Conservation (phyloP, 1,140 invertebrate genomes). For the Notospermus geniculatus region DNA sequence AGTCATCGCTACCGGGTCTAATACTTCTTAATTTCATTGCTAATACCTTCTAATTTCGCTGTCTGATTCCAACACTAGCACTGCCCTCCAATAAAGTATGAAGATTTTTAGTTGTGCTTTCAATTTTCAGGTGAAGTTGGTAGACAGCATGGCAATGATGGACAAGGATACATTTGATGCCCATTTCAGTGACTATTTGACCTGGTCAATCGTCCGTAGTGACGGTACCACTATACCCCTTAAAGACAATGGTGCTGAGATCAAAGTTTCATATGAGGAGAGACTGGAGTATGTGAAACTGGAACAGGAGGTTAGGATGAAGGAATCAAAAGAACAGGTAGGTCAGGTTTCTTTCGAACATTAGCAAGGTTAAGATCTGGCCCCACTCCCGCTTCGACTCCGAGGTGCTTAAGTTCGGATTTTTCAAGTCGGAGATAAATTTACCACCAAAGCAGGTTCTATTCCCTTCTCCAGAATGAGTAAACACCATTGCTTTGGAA, state of each 20-base stretch:
- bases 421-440: no score
- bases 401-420: no score
- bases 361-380: no score
- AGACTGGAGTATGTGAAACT: slow-evolving; percentile 41
- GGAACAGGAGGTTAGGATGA: slow-evolving; percentile 45
- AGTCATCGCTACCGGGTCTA: neutral
- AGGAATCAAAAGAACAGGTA: slow-evolving; percentile 51
- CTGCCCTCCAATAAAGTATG: no score
- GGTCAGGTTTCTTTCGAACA: neutral
- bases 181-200: slow-evolving; percentile 30
- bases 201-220: slow-evolving; percentile 48
- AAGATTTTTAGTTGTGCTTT: no score
- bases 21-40: no score
- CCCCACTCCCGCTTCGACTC: no score
- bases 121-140: slow-evolving; percentile 39
- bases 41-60: no score
- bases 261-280: slow-evolving; percentile 44
- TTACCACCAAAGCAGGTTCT: no score
- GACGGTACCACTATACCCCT: slow-evolving; percentile 42
- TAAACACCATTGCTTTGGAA: no score
- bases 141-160: slow-evolving; percentile 45
- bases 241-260: slow-evolving; percentile 36
- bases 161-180: slow-evolving; percentile 39
- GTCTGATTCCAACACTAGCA: no score
- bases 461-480: no score